Conservation (phyloP, 64 coral and sea anemone species). For the Dendronephthya gigantea region DNA sequence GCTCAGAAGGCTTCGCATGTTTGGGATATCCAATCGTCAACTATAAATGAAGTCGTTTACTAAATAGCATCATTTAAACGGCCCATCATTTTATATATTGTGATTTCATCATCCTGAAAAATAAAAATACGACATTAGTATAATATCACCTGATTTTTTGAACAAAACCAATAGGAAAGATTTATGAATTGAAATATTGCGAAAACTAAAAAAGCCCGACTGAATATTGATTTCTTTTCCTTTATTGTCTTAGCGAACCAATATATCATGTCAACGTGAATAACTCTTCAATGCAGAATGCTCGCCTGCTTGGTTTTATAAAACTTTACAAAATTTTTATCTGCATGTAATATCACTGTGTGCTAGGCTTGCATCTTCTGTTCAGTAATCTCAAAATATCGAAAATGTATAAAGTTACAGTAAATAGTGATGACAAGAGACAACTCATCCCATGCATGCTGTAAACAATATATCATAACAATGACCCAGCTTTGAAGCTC, state of each 20-base stretch:
- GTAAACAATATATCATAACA: too few species aligned
- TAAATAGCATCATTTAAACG: not conserved
- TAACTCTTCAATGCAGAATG: not conserved
- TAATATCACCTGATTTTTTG: not conserved
- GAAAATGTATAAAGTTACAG: too few species aligned
- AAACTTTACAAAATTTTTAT: too few species aligned
- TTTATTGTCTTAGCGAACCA: not conserved
- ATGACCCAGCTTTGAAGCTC: too few species aligned
- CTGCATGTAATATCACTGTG: too few species aligned
- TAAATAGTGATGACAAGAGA: too few species aligned
- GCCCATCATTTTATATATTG: not conserved
- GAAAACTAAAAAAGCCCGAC: not conserved
- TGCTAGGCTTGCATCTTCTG: too few species aligned
- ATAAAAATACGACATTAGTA: not conserved
- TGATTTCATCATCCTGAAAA: not conserved
- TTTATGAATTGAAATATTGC: not conserved
- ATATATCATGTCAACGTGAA: not conserved
- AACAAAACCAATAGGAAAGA: not conserved
- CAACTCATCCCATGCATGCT: too few species aligned
- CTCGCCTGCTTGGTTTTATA: not conserved
- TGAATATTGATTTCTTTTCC: not conserved
- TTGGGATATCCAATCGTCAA: not conserved
- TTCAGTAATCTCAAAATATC: too few species aligned
- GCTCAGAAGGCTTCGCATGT: not conserved
- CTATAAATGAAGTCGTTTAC: too few species aligned